phyloP scores from a whole-genome alignment of 2,888 invertebrate species.

The Chrysomela aeneicollis region DNA sequence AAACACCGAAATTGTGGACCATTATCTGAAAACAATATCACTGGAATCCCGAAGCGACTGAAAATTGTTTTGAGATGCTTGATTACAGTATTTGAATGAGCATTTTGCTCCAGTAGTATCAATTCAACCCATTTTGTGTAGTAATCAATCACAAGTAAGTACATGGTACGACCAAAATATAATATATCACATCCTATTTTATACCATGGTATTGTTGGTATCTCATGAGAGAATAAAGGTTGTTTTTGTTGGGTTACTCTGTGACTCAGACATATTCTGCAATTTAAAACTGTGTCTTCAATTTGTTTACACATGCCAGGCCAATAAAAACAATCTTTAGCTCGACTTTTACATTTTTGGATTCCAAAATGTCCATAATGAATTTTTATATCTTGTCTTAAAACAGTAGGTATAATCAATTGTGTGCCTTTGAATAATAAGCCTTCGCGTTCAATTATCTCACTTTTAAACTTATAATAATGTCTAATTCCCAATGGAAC shows the following conservation, averaged over 20 bases:
- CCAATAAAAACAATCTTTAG: too few species aligned
- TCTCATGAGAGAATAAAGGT: too few species aligned
- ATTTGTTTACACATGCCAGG: too few species aligned
- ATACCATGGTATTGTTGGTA: too few species aligned
- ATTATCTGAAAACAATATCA: conserved; percentile 17
- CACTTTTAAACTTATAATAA: conserved; percentile 36
- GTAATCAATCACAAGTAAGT: conserved; percentile 18
- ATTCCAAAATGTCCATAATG: too few species aligned
- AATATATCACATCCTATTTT: too few species aligned
- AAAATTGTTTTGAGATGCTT: conserved; percentile 18
- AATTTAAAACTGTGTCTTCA: too few species aligned
- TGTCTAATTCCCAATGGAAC: conserved; percentile 27
- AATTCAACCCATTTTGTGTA: conserved; percentile 23
- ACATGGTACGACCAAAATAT: too few species aligned
- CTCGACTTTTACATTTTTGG: too few species aligned
- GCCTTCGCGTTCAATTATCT: conserved; percentile 25
- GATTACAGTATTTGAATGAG: conserved; percentile 14
- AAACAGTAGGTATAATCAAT: conserved; percentile 24
- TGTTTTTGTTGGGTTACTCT: too few species aligned
- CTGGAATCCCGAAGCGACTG: conserved; percentile 16
- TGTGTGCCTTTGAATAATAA: conserved; percentile 33
- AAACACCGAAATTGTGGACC: background rate
- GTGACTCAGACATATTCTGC: too few species aligned
- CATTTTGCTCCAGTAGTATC: conserved; percentile 15
- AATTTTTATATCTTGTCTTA: too few species aligned